These are phyloP conservation scores for Nemapogon koenigi DNA, from an alignment of 2,888 invertebrate species.

Conservation along the genomic window DNA sequence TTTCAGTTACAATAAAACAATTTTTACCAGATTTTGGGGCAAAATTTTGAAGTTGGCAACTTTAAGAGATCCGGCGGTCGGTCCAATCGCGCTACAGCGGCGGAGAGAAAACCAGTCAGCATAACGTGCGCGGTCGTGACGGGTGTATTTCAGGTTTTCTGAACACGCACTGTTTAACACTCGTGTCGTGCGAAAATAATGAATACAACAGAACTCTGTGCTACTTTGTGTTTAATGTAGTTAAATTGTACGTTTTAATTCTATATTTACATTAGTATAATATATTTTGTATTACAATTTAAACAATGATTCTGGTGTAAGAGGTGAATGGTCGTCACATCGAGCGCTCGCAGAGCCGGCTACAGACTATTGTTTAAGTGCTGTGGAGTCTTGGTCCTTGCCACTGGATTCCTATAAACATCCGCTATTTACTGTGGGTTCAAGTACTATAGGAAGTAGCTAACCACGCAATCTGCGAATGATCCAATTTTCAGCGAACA, in stretches of 20 bases:
- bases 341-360: conserved; percentile 39
- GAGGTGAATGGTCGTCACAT: conserved; percentile 61
- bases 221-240: conserved; percentile 39
- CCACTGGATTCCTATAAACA: conserved; percentile 56
- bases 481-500: neutral
- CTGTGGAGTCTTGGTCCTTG: conserved; percentile 62
- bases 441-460: neutral
- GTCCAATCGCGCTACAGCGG: conserved; percentile 29
- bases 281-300: conserved; percentile 29
- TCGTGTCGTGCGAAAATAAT: conserved; percentile 46
- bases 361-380: conserved; percentile 56
- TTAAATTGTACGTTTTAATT: conserved; percentile 6
- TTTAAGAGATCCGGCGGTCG: conserved; percentile 30
- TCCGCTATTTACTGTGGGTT: no score
- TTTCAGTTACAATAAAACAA: no score
- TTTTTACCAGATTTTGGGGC: no score
- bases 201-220: conserved; percentile 43
- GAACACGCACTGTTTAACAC: conserved; percentile 57
- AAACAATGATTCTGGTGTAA: conserved; percentile 40
- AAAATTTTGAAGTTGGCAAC: conserved; percentile 34
- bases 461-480: neutral
- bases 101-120: conserved; percentile 44
- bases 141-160: conserved; percentile 30
- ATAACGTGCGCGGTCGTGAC: conserved; percentile 49
- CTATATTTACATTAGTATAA: neutral